Base-by-base conservation (phyloP, 1,140 invertebrate genomes). In the Euschistus heros region DNA sequence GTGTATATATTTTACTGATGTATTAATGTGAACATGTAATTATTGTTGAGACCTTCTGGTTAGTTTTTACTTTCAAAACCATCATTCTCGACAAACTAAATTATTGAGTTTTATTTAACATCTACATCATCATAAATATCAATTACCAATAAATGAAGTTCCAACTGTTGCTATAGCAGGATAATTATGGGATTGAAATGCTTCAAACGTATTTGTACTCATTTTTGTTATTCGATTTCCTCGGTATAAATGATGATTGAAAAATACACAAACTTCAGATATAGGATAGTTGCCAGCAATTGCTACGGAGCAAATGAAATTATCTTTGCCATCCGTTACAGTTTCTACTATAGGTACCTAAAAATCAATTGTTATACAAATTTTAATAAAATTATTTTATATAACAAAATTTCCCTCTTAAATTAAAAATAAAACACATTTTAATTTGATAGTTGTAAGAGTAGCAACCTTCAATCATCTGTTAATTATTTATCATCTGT, bases 261-360 rank as follows among this genome's bases (percentile, higher is more conserved):
- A 99, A 72, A 89, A 92, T 4, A 98, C 82, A 33, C 88, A 88
- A 0, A 97, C 96, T 79, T 98, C 96, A 0, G 94, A 93, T 69
- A 98, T 96, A 59, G 82, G 82, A 68, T 89, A 89, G 69, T 84
- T 88, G 7, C 91, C 93, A n/a, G 95, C 94, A 15, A 98, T 85
- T 22, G 97, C 84, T 4, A 99, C 74, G 0, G 95, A 89, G 0
- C 87, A 85, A 7, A 97, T 82, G 66, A 99, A 91, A 74, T 99
- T 98, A 66, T 96, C 91, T 66, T 91, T 80, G 2, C 94, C 96
- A 74, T 98, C 96, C 76, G 87, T 86, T 52, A 88, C 79, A 0
- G 87, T 82, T 71, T 97, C 92, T 73, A 94, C 96, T 62, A 97
- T 88, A 24, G 94, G 92, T 67, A 98, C 86, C 82, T 97, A 79